phyloP scores from a whole-genome alignment of 2,888 invertebrate genomes.

The Polyommatus iphigenia region DNA sequence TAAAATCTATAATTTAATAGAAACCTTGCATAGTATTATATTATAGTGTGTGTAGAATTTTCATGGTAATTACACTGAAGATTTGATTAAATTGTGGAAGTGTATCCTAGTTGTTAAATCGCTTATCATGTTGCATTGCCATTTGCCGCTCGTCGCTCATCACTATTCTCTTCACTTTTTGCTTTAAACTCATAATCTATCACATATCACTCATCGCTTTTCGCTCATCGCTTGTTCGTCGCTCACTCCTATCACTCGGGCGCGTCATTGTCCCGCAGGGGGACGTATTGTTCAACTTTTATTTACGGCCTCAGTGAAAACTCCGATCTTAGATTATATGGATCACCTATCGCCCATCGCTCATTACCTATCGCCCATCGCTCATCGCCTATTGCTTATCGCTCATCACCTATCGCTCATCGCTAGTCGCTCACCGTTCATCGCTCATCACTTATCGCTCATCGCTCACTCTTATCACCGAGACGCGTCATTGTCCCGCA shows the following conservation, averaged over 20 bases:
- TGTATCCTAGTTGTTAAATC: background rate
- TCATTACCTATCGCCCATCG: constrained; percentile 22
- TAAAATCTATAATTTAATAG: constrained; percentile 24
- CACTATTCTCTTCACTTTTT: background rate
- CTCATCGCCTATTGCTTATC: too few species aligned
- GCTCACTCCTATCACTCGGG: background rate
- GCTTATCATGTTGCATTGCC: background rate
- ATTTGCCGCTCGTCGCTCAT: background rate
- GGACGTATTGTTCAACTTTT: constrained; percentile 62
- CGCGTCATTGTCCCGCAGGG: background rate
- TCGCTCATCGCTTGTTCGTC: background rate
- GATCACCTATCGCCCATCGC: constrained; percentile 4
- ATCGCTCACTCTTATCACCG: background rate
- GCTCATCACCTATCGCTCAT: background rate
- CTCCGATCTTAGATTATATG: constrained; percentile 41
- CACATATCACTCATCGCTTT: background rate
- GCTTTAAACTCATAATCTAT: background rate
- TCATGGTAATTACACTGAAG: background rate
- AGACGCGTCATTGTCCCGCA: constrained; percentile 52
- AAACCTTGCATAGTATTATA: background rate
- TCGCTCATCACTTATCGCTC: background rate
- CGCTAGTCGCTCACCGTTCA: constrained; percentile 28
- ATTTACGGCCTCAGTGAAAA: constrained; percentile 43
- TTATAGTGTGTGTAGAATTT: background rate
- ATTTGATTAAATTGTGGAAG: background rate